Evolutionary conservation across 2,797 vertebrate genomes (phyloP).

Genomic region (Acridotheres tristis): DNA sequence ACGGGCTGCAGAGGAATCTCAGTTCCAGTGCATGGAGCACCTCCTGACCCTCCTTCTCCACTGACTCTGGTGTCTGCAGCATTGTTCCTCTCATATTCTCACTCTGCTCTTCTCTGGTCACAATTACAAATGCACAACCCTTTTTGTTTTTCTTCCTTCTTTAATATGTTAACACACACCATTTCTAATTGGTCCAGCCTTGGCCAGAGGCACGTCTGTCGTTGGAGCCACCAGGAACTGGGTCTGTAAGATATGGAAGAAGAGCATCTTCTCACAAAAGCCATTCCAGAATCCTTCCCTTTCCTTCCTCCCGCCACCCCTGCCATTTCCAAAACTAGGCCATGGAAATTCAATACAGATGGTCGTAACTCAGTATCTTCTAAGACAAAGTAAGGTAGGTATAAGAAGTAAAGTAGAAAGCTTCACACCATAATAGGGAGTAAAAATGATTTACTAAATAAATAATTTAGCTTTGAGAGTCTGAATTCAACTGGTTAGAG

Average conservation of each 20-base stretch:
- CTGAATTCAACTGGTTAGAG: not conserved
- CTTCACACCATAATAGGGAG: not conserved
- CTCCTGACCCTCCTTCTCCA: not conserved
- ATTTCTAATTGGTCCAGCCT: not conserved
- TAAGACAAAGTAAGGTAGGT: not conserved
- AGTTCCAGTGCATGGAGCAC: not conserved
- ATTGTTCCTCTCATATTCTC: not conserved
- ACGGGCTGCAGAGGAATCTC: not conserved
- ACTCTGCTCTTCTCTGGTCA: not conserved
- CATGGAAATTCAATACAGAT: not conserved
- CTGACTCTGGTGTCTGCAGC: not conserved
- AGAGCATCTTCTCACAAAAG: not conserved
- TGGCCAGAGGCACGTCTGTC: not conserved
- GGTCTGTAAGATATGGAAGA: not conserved
- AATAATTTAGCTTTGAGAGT: not conserved
- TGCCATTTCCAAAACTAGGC: not conserved
- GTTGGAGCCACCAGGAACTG: not conserved
- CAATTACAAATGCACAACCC: not conserved
- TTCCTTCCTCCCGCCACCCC: fast-evolving
- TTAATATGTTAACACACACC: not conserved
- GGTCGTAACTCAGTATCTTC: not conserved
- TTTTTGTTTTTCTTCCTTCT: not conserved
- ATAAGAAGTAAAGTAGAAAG: not conserved
- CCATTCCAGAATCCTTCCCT: not conserved
- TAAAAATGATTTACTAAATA: not conserved